Base-by-base conservation (phyloP, 2,797 vertebrate genomes). In the Gallinago stenura region DNA sequence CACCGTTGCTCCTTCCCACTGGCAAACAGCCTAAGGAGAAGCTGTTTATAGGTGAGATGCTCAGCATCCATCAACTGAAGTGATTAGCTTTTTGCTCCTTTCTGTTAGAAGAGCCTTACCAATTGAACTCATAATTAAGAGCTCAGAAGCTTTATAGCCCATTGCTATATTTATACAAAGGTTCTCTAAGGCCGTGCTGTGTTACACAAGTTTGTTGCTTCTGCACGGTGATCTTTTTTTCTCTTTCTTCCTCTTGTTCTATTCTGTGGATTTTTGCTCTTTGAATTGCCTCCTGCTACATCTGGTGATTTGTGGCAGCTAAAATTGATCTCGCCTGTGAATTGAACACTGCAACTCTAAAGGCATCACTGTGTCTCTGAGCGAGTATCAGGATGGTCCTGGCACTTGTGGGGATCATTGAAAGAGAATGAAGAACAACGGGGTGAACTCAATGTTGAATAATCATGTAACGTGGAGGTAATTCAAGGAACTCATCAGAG, bases 21-120 rank as follows among this genome's bases (percentile, higher is more conserved):
- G 84, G 53, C 89, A 61, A 51, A 0, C 37, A 80, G 60, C 78
- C 71, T 6, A 1, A 48, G 78, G 68, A 87, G 78, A 64, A 62
- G 50, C 69, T 60, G 53, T 7, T 56, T 3, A 3, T 20, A 91
- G 94, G 95, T 96, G 87, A 96, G 95, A 37, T 50, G 20, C 37
- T 72, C 80, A 84, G 43, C 88, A 18, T n/a, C 80, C 68, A 2
- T 10, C 78, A 51, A 9, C 35, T 25, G 73, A 26, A 66, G 43
- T 22, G 33, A 70, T 21, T 8, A 81, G 26, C 5, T n/a, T 89
- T 70, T 62, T n/a, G 18, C 35, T 53, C 72, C 46, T n/a, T 39
- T 65, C 37, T 45, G 0, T 53, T 61, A 28, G 37, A 77, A 83
- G 10, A 69, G 6, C 39, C n/a, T 57, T 37, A 33, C 24, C 45